Base-by-base conservation (phyloP, 2,113 vertebrate species). In the Mus pahari region DNA sequence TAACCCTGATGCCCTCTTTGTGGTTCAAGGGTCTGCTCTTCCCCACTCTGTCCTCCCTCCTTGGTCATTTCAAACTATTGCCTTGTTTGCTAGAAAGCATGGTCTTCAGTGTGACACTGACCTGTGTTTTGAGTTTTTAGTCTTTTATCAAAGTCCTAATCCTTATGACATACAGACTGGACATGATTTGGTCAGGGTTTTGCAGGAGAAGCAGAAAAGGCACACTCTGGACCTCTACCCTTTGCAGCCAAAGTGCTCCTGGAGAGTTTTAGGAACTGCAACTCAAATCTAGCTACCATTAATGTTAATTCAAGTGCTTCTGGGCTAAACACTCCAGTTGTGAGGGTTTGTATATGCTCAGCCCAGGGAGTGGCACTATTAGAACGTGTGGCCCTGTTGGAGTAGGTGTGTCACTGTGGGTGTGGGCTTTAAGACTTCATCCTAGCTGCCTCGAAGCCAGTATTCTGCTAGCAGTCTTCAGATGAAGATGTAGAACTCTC, bases 301-400 rank as follows among this genome's bases (percentile, higher is more conserved):
- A 88, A 94, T 82, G 45, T 36, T 84, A 75, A 93, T 89, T 90
- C 89, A 94, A 94, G 86, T 66, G 28, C 62, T 91, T 66, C 50
- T 19, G 7, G 45, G 60, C 33, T 94, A 89, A 91, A 93, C 3
- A 50, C 22, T 91, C 31, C 1, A 86, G 50, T 48, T 91, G 74
- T 68, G 66, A 68, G 33, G 13, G 64, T 33, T 68, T 36, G 31
- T 16, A n/a, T n/a, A 33, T 36, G 66, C 13, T 68, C 13, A 7
- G 31, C 13, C 31, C 66, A 68, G 31, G 26, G 31, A 68, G 31
- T 68, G 31, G 66, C 66, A 68, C 66, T 68, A 68, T 36, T 68
- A 36, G 66, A 16, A 68, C 13, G 66, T 68, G 31, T 68, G 66
- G 31, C 66, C 66, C 33, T 36, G 11, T 36, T 68, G 2, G 13